A percentile compares a stretch with the other conserved stretches of the same genome.
These are phyloP conservation scores for Apoderus coryli DNA, from an alignment of 2,888 invertebrate species.

Conservation along the genomic window DNA sequence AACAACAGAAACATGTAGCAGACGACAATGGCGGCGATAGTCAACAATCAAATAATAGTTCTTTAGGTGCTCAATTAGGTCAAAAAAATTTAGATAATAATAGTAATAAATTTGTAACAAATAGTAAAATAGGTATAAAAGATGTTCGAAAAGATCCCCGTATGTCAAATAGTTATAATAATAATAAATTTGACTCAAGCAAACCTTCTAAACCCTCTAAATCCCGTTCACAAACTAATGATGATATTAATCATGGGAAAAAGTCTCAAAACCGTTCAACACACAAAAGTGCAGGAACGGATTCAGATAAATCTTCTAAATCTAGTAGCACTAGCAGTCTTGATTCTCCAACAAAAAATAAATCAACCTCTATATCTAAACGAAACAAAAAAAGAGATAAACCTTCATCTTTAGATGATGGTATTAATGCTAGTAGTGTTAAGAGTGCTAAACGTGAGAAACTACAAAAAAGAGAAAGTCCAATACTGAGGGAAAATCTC, in stretches of 20 bases:
- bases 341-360: constrained; percentile 30
- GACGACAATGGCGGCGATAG: neutral
- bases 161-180: no score
- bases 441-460: no score
- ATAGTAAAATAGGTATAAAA: constrained; percentile 31
- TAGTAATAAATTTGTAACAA: constrained; percentile 32
- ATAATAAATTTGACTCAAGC: constrained; percentile 25
- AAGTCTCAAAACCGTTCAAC: no score
- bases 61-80: constrained; percentile 20
- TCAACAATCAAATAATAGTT: constrained; percentile 13
- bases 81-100: constrained; percentile 26
- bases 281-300: no score
- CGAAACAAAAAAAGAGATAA: constrained; percentile 22
- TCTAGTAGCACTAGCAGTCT: constrained; percentile 15
- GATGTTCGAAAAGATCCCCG: constrained; percentile 32
- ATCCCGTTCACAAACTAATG: constrained; percentile 18
- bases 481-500: no score
- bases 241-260: no score
- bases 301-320: no score
- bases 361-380: constrained; percentile 21
- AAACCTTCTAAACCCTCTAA: constrained; percentile 24
- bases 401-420: constrained; percentile 19
- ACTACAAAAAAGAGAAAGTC: no score
- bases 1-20: constrained; percentile 16
- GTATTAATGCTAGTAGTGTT: no score